Percentiles rank a stretch among this genome's conserved stretches.
Evolutionary conservation across 2,113 vertebrate species (phyloP).

Genomic region (Dromaius novaehollandiae): DNA sequence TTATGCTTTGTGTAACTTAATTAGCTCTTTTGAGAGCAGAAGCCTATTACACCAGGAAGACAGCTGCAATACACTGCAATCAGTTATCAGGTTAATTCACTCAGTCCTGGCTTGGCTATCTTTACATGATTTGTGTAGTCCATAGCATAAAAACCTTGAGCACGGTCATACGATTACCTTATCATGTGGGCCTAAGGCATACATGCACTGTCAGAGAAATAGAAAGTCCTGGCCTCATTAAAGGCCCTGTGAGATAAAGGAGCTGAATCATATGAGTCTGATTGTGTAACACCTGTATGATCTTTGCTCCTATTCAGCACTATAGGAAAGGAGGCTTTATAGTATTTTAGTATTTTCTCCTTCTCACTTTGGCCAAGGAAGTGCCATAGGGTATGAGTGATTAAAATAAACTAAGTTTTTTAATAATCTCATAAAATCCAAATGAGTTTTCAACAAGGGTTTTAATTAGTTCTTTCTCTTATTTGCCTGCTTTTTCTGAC

Average conservation of each 20-base stretch:
- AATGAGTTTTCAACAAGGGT: not conserved
- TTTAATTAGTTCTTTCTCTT: not conserved
- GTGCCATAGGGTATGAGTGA: not conserved
- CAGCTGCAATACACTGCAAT: not conserved
- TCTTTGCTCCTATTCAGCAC: not conserved
- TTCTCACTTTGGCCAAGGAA: not conserved
- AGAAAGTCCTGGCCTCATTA: not conserved
- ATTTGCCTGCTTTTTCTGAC: not conserved
- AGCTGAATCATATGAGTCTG: fast-evolving
- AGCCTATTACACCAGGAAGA: fast-evolving
- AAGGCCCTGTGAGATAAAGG: not conserved
- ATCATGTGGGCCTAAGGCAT: not conserved
- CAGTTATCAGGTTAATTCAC: not conserved
- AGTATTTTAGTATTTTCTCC: not conserved
- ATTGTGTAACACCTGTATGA: not conserved
- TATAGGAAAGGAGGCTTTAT: not conserved
- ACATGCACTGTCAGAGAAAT: not conserved
- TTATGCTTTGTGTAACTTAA: not conserved
- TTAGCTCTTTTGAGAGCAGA: not conserved
- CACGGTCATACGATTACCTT: not conserved
- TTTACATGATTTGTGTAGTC: not conserved
- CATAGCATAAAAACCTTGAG: not conserved
- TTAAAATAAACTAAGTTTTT: not conserved
- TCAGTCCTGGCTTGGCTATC: not conserved
- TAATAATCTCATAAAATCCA: not conserved